Conservation (phyloP, 2,797 vertebrate genomes). For the Phalanger gymnotis region DNA sequence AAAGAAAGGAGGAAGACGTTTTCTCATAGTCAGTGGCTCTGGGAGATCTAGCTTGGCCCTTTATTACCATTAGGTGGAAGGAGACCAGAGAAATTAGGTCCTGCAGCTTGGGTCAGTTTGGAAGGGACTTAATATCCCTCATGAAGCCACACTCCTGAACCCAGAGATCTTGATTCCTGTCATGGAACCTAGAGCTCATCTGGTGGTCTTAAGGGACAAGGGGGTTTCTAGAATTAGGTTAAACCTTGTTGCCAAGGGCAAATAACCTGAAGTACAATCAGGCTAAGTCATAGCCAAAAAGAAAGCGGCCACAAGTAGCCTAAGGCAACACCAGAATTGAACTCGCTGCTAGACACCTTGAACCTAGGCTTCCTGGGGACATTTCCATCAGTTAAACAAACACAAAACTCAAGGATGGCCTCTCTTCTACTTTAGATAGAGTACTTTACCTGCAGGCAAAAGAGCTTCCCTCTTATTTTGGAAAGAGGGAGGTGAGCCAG, state of each 20-base stretch:
- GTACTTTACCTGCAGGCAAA: constrained; percentile 18
- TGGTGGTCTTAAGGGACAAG: background rate
- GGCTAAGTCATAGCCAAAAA: background rate
- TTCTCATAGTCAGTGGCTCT: background rate
- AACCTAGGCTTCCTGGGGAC: constrained; percentile 17
- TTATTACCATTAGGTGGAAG: background rate
- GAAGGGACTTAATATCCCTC: background rate
- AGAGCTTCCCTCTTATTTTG: constrained; percentile 49
- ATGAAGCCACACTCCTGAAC: background rate
- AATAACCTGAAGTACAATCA: background rate
- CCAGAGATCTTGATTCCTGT: background rate
- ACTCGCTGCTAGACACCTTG: background rate
- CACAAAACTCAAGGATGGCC: background rate
- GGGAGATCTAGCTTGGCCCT: background rate
- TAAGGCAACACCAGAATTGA: background rate
- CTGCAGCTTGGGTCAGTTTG: background rate
- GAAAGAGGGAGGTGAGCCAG: constrained; percentile 26
- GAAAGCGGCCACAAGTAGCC: background rate
- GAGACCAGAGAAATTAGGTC: background rate
- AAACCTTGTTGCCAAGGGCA: background rate
- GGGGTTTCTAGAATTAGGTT: background rate
- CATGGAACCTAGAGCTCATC: background rate
- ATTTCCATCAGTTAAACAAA: background rate
- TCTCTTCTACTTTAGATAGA: constrained; percentile 6
- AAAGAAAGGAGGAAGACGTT: background rate